Conservation (phyloP, 1,140 invertebrate species). For the Pogonus chalceus region DNA sequence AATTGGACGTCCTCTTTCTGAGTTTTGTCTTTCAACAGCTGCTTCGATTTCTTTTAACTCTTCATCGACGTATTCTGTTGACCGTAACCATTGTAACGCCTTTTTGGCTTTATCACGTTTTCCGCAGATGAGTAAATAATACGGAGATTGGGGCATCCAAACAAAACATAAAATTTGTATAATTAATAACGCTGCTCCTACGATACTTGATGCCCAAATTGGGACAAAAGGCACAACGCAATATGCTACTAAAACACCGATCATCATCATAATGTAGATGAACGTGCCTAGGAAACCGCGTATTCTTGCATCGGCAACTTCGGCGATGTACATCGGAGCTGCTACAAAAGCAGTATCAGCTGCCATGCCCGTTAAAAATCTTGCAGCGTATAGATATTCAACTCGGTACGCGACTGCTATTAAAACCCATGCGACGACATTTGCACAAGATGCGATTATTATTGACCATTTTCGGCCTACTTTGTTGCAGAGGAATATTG, state of each 20-base stretch:
- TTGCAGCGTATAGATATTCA: conserved; percentile 40
- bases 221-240: conserved; percentile 20
- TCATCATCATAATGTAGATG: conserved; percentile 26
- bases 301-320: conserved; percentile 27
- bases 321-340: conserved; percentile 28
- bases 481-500: conserved; percentile 43
- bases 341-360: conserved; percentile 29
- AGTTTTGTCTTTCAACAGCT: conserved; percentile 23
- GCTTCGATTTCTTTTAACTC: conserved; percentile 37
- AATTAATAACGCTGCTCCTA: conserved; percentile 20
- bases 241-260: conserved; percentile 27
- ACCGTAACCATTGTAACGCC: conserved; percentile 41
- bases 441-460: conserved; percentile 44
- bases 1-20: conserved; percentile 25
- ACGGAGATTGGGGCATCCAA: conserved; percentile 28
- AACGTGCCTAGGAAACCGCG: conserved; percentile 23
- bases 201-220: conserved; percentile 18
- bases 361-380: conserved; percentile 27
- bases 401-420: conserved; percentile 39
- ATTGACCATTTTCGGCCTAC: conserved; percentile 52
- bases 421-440: conserved; percentile 48
- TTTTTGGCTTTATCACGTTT: conserved; percentile 38
- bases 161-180: conserved; percentile 21
- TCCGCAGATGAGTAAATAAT: conserved; percentile 26
- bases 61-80: conserved; percentile 28